Evolutionary conservation across 2,113 vertebrate species (phyloP).

Genomic region (Malurus alboscapulatus): DNA sequence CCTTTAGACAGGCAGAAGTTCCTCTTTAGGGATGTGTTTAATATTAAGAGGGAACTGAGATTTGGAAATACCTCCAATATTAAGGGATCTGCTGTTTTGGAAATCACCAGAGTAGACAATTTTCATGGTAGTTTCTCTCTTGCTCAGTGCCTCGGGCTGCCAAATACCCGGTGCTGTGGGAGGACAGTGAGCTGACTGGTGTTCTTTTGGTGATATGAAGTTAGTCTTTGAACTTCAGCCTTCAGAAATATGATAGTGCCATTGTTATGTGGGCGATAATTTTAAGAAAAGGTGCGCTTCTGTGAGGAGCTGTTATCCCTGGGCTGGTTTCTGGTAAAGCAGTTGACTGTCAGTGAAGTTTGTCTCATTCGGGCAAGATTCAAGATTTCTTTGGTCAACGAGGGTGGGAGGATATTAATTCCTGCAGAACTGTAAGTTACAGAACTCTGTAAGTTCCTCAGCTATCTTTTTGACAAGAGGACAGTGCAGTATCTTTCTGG

Average conservation of each 20-base stretch:
- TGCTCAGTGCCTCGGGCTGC: not conserved
- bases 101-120: not conserved
- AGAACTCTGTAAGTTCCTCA: not conserved
- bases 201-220: fast-evolving
- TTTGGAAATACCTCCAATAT: not conserved
- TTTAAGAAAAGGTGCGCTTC: not conserved
- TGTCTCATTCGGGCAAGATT: not conserved
- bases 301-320: not conserved
- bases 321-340: not conserved
- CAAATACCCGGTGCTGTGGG: not conserved
- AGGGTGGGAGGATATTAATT: not conserved
- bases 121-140: not conserved
- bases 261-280: not conserved
- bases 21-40: not conserved
- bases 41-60: not conserved
- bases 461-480: not conserved
- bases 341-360: not conserved
- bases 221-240: not conserved
- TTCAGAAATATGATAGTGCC: not conserved
- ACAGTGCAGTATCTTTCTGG: not conserved
- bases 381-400: not conserved
- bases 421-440: not conserved
- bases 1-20: not conserved
- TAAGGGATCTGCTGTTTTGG: not conserved
- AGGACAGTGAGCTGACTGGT: not conserved